phyloP scores from a whole-genome alignment of 2,888 invertebrate species.

The Lottia scabra region DNA sequence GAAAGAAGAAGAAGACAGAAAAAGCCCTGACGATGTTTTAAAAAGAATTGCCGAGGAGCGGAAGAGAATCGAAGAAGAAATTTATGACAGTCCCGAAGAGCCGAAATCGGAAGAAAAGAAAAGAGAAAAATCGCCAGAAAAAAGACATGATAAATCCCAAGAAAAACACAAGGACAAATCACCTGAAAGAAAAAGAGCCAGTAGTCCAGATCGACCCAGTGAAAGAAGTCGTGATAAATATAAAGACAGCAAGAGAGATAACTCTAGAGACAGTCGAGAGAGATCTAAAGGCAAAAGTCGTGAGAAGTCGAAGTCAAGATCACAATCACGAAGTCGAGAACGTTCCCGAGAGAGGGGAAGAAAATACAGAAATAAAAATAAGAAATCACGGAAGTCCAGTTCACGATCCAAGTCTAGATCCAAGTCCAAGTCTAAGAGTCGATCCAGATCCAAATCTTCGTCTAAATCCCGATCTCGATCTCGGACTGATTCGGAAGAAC shows the following conservation, averaged over 20 bases:
- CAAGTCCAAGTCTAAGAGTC: not conserved
- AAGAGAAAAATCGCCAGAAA: conserved; percentile 7
- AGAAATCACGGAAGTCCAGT: conserved; percentile 9
- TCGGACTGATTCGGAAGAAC: too few species aligned
- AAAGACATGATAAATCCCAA: not conserved
- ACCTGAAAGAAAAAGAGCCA: not conserved
- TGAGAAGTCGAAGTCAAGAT: conserved; percentile 6
- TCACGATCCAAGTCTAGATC: not conserved
- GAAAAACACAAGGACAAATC: not conserved
- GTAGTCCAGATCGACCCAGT: conserved; percentile 1
- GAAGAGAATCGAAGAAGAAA: not conserved
- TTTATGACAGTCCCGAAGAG: not conserved
- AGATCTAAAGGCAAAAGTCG: conserved; percentile 2
- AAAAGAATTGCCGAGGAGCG: not conserved
- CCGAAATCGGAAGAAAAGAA: conserved; percentile 4
- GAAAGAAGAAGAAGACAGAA: not conserved
- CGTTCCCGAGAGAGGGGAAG: conserved; percentile 12
- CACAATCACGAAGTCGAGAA: conserved; percentile 4
- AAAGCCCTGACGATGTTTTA: not conserved
- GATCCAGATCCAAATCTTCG: not conserved
- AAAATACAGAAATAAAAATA: conserved; percentile 12
- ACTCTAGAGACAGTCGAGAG: conserved; percentile 5
- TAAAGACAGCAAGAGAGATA: conserved; percentile 11
- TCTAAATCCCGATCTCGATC: too few species aligned
- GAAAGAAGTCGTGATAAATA: not conserved